A percentile compares a stretch with the other conserved stretches of the same genome.
phyloP scores from a whole-genome alignment of 2,113 vertebrate genomes.

The Tupaia tana region DNA sequence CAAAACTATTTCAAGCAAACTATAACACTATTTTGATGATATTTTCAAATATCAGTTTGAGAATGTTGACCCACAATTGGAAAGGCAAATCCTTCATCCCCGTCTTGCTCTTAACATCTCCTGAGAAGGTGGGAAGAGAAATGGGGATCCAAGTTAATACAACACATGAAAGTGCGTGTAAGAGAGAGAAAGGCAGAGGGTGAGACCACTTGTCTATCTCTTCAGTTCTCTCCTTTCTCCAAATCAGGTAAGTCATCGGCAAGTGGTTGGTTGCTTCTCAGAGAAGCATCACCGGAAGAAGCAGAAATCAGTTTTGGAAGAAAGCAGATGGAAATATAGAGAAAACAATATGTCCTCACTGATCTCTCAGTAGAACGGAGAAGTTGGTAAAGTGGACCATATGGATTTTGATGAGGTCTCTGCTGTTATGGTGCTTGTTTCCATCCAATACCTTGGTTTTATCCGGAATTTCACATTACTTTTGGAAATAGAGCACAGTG shows the following conservation, averaged over 20 bases:
- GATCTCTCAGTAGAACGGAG: background rate
- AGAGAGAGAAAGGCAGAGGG: background rate
- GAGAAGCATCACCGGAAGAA: background rate
- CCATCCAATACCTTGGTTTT: background rate
- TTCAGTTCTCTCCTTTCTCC: background rate
- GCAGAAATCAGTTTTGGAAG: background rate
- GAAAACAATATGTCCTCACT: background rate
- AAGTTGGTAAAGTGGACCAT: background rate
- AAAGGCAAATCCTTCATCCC: background rate
- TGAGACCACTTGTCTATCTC: background rate
- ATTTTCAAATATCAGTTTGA: background rate
- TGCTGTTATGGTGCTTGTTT: background rate
- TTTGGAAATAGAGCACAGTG: background rate
- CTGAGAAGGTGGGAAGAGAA: background rate
- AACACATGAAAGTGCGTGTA: background rate
- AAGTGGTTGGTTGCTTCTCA: background rate
- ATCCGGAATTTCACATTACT: background rate
- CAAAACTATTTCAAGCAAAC: background rate
- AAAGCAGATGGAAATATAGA: background rate
- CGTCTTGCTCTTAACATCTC: background rate
- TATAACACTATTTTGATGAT: background rate
- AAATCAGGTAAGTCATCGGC: background rate
- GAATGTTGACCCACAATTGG: background rate
- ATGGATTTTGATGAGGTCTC: background rate
- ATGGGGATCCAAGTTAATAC: background rate